Conservation (phyloP, 2,797 vertebrate genomes). For the Carcharodon carcharias region DNA sequence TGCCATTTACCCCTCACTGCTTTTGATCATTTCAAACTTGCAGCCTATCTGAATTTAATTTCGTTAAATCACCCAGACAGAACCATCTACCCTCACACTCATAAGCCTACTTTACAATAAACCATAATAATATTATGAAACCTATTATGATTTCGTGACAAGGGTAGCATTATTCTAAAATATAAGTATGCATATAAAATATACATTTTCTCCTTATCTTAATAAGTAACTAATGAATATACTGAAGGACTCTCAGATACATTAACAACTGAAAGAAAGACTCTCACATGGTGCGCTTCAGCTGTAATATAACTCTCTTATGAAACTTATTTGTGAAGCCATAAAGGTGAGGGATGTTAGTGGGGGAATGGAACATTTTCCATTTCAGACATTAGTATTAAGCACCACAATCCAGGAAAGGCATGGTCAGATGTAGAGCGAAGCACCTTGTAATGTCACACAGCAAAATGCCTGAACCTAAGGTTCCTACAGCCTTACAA, state of each 20-base stretch:
- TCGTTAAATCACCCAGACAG: too few relatives aligned
- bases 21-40: too few relatives aligned
- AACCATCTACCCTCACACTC: too few relatives aligned
- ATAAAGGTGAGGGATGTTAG: not conserved
- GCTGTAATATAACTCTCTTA: not conserved
- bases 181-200: not conserved
- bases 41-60: too few relatives aligned
- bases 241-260: too few relatives aligned
- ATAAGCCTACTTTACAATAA: too few relatives aligned
- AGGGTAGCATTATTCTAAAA: not conserved
- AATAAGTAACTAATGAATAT: not conserved
- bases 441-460: not conserved
- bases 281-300: not conserved
- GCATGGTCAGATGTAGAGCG: not conserved
- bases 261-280: not conserved
- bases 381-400: not conserved
- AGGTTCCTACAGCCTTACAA: not conserved
- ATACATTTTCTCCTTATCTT: not conserved
- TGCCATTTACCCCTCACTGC: too few relatives aligned
- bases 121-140: too few relatives aligned
- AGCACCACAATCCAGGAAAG: not conserved
- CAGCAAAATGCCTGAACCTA: not conserved
- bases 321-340: not conserved
- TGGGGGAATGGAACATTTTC: not conserved
- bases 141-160: too few relatives aligned